Conservation (phyloP, 2,797 vertebrate genomes). For the Cuculus canorus region DNA sequence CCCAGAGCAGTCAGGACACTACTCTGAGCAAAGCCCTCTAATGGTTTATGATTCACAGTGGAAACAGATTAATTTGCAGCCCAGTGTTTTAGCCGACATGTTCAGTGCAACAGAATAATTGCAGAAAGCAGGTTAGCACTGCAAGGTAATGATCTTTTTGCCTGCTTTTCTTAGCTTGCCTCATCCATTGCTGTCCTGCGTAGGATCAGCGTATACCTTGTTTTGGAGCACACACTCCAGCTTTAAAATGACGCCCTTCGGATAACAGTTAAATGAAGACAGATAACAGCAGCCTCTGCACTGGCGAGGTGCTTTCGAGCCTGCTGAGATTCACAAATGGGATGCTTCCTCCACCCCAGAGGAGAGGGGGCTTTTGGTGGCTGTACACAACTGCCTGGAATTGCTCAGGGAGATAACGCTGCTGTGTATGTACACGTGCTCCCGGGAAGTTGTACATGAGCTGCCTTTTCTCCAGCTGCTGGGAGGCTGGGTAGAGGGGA, state of each 20-base stretch:
- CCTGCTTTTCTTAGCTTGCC: conserved; percentile 45
- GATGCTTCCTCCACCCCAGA: neutral
- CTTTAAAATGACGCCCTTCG: conserved; percentile 52
- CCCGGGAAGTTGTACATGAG: accelerated
- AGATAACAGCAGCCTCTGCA: neutral
- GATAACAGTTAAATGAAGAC: conserved; percentile 4
- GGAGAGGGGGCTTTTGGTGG: neutral
- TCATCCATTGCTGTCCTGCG: conserved; percentile 51
- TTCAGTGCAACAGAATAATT: neutral
- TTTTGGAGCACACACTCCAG: conserved; percentile 51
- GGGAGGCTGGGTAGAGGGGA: neutral
- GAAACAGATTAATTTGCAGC: neutral
- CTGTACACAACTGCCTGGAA: neutral
- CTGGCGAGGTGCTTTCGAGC: neutral
- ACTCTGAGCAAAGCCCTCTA: neutral
- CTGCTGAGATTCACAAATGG: neutral
- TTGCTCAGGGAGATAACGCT: neutral
- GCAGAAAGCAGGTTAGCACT: conserved; percentile 5
- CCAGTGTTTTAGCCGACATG: neutral
- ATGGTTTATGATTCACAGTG: neutral
- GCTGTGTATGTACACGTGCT: accelerated
- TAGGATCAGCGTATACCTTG: conserved; percentile 56
- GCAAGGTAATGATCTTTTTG: conserved; percentile 16
- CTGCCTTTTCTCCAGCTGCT: neutral
- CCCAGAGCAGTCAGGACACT: neutral